These are phyloP conservation scores for Mythimna loreyi DNA, from an alignment of 2,888 invertebrate genomes.

Conservation along the genomic window DNA sequence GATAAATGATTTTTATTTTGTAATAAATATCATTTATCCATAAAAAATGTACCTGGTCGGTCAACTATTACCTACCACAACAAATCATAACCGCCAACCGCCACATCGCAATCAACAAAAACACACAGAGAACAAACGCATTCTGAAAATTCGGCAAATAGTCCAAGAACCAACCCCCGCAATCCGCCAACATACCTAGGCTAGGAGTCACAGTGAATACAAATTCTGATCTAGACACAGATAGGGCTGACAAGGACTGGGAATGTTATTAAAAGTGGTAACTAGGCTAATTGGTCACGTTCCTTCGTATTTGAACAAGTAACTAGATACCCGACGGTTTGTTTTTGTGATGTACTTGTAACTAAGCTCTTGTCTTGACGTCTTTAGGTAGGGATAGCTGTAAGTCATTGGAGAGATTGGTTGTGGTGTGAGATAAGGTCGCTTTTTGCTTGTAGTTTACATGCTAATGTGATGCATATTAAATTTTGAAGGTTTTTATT, in stretches of 20 bases:
- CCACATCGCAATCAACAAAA: conserved; percentile 11
- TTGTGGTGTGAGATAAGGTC: not conserved
- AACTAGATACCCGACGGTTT: conserved; percentile 35
- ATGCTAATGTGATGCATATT: not conserved
- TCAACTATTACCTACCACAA: too few species aligned
- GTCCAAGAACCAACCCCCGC: conserved; percentile 8
- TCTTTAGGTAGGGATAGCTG: conserved; percentile 3
- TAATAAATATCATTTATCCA: too few species aligned
- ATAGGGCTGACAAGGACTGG: conserved; percentile 33
- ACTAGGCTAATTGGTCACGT: conserved; percentile 60
- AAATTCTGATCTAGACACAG: conserved; percentile 47
- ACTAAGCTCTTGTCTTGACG: conserved; percentile 1
- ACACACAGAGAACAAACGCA: conserved; percentile 9
- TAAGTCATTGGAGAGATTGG: not conserved
- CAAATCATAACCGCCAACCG: not conserved
- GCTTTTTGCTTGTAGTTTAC: not conserved
- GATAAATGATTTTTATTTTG: too few species aligned
- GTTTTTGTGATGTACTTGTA: conserved; percentile 14
- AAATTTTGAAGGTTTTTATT: not conserved
- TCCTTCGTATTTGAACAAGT: conserved; percentile 40
- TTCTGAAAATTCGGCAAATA: conserved; percentile 17
- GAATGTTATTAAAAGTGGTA: conserved; percentile 62
- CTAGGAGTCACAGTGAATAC: conserved; percentile 47
- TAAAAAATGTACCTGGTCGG: too few species aligned
- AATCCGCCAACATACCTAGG: conserved; percentile 29